Evolutionary conservation across 2,113 vertebrate genomes (phyloP).

Genomic region (pig (Sus scrofa)): T2T-Sscrofa CM000828.6:37429501-37430000

Average conservation of each 20-base stretch:
- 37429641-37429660: constrained; percentile 13
- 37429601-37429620: neutral
- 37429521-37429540: neutral
- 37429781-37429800: neutral
- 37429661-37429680: neutral
- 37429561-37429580: neutral
- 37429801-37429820: neutral
- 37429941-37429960: constrained; percentile 68
- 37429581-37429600: neutral
- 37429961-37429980: constrained; percentile 74
- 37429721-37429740: neutral
- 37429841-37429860: constrained; percentile 57
- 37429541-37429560: neutral
- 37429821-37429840: neutral
- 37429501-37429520: neutral
- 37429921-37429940: constrained; percentile 48
- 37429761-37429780: neutral
- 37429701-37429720: neutral
- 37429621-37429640: neutral
- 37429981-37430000: constrained; percentile 71
- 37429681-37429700: neutral
- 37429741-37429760: neutral
- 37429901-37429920: constrained; percentile 13
- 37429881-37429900: constrained; percentile 30
- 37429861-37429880: constrained; percentile 43